phyloP scores from a whole-genome alignment of 2,113 vertebrate species.

The Mellivora capensis region DNA sequence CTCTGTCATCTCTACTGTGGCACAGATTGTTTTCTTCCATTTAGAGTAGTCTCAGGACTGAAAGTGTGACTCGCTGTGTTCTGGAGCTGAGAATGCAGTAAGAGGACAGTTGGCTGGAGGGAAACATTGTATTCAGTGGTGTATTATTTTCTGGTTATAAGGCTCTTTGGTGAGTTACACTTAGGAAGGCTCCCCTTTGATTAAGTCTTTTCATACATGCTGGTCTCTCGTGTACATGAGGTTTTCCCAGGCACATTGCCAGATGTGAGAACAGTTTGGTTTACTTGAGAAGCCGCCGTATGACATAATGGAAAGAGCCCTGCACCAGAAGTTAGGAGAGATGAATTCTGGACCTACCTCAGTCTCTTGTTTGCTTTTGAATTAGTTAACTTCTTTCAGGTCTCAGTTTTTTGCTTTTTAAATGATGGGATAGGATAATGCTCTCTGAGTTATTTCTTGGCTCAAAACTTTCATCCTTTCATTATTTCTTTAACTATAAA shows the following conservation, averaged over 20 bases:
- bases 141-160: background rate
- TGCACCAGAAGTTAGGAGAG: background rate
- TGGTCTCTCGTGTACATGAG: background rate
- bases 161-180: background rate
- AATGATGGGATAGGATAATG: background rate
- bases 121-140: background rate
- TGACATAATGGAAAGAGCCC: background rate
- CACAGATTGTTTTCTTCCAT: background rate
- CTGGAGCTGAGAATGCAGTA: background rate
- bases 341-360: background rate
- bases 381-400: background rate
- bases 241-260: background rate
- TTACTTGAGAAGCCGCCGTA: background rate
- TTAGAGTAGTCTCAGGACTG: background rate
- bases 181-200: background rate
- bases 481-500: background rate
- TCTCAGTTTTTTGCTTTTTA: constrained; percentile 6
- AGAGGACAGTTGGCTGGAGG: background rate
- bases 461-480: background rate
- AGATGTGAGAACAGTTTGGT: background rate
- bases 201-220: background rate
- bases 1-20: background rate
- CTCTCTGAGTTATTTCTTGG: background rate
- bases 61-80: background rate
- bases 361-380: background rate